These are phyloP conservation scores for Mythimna loreyi DNA, from an alignment of 2,888 invertebrate species.

Conservation along the genomic window DNA sequence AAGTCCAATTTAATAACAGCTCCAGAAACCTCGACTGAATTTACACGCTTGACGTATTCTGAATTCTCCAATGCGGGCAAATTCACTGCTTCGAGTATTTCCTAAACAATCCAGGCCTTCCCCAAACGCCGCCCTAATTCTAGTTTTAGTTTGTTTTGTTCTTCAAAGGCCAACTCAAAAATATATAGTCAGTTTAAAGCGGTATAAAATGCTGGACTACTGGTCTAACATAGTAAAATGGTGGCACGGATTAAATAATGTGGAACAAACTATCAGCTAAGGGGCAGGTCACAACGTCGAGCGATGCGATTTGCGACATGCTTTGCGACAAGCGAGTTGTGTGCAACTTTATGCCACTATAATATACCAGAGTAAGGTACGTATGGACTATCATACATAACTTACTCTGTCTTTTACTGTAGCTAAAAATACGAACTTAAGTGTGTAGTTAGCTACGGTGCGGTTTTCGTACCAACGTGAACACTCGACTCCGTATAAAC, in stretches of 20 bases:
- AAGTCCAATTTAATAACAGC: constrained; percentile 33
- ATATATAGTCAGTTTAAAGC: constrained; percentile 27
- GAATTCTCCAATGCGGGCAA: constrained; percentile 45
- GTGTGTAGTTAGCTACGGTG: no score
- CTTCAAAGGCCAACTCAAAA: constrained; percentile 47
- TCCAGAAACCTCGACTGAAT: constrained; percentile 34
- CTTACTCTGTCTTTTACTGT: no score
- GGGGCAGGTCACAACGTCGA: not conserved
- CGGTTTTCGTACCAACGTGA: no score
- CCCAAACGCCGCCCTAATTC: constrained; percentile 52
- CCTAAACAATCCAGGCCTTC: constrained; percentile 48
- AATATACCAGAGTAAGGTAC: no score
- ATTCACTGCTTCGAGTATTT: constrained; percentile 47
- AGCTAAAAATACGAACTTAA: no score
- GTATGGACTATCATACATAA: no score
- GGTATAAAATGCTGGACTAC: constrained; percentile 31
- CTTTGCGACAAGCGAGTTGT: not conserved
- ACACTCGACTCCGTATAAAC: no score
- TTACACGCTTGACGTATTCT: constrained; percentile 32
- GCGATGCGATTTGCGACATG: not conserved
- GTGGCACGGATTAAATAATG: constrained; percentile 28
- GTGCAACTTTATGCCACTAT: not conserved
- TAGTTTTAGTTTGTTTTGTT: constrained; percentile 44
- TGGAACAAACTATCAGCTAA: constrained; percentile 2
- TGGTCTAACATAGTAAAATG: constrained; percentile 21